Conservation (phyloP, 2,113 vertebrate species). For the Mormyrus lacerda region DNA sequence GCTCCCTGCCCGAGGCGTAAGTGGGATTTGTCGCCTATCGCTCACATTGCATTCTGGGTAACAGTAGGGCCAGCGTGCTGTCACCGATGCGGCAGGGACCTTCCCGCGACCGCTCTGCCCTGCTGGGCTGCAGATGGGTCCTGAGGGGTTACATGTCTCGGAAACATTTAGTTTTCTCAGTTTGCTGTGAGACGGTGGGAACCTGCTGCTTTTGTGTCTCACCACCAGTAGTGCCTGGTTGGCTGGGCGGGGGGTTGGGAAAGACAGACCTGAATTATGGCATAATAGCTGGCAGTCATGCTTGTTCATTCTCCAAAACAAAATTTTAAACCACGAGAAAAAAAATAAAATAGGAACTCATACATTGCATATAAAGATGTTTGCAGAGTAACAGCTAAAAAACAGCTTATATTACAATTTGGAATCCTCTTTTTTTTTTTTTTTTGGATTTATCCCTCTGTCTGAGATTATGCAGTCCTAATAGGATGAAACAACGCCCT, state of each 20-base stretch:
- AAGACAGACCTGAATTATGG: background rate
- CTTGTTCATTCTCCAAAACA: background rate
- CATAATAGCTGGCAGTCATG: background rate
- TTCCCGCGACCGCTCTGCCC: background rate
- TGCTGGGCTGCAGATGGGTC: background rate
- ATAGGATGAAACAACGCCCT: background rate
- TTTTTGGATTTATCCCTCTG: background rate
- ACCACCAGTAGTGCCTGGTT: background rate
- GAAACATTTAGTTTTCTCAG: constrained; percentile 48
- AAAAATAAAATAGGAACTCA: background rate
- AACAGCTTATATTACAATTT: background rate
- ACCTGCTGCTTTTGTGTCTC: constrained; percentile 19
- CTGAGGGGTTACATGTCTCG: background rate
- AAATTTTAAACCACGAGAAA: background rate
- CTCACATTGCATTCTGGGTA: background rate
- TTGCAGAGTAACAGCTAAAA: background rate
- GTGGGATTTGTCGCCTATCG: background rate
- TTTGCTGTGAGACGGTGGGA: constrained; percentile 39
- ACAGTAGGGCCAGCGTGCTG: background rate
- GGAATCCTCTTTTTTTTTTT: background rate
- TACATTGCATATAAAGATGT: background rate
- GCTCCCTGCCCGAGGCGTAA: constrained; percentile 36
- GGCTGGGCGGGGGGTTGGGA: background rate
- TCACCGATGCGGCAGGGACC: background rate
- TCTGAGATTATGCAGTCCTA: background rate